Percentiles rank a stretch among this genome's conserved stretches.
These are phyloP conservation scores for Onychostruthus taczanowskii DNA, from an alignment of 2,113 vertebrate genomes.

Conservation along the genomic window DNA sequence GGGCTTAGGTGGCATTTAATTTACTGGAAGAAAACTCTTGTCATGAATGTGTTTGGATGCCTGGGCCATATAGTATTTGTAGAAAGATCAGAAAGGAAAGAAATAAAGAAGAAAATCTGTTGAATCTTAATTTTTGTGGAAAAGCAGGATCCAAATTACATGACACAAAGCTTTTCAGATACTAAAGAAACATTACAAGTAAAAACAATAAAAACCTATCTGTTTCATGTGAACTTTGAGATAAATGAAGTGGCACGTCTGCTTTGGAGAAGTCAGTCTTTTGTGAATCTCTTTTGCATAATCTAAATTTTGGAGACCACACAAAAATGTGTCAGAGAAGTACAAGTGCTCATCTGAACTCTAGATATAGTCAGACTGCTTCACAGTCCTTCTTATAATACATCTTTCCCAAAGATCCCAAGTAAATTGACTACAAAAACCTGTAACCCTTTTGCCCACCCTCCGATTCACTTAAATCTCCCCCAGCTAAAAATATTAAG, in stretches of 20 bases:
- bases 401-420: not conserved
- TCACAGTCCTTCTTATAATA: not conserved
- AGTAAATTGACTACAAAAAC: not conserved
- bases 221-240: not conserved
- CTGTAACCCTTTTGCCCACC: fast-evolving
- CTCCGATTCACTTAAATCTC: not conserved
- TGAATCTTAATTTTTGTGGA: not conserved
- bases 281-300: not conserved
- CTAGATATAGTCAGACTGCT: not conserved
- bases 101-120: not conserved
- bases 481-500: not conserved
- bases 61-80: not conserved
- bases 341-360: not conserved
- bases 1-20: not conserved
- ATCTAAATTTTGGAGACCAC: not conserved
- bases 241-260: not conserved
- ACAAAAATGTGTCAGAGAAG: not conserved
- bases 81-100: not conserved
- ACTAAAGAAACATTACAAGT: not conserved
- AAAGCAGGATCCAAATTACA: not conserved
- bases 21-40: not conserved
- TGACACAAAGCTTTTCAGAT: not conserved
- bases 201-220: not conserved
- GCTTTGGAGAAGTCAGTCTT: not conserved
- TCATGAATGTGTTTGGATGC: not conserved